Conservation (phyloP, 30 jellyfish, hydroid and myxozoan species). For the Chironex yamaguchii region DNA sequence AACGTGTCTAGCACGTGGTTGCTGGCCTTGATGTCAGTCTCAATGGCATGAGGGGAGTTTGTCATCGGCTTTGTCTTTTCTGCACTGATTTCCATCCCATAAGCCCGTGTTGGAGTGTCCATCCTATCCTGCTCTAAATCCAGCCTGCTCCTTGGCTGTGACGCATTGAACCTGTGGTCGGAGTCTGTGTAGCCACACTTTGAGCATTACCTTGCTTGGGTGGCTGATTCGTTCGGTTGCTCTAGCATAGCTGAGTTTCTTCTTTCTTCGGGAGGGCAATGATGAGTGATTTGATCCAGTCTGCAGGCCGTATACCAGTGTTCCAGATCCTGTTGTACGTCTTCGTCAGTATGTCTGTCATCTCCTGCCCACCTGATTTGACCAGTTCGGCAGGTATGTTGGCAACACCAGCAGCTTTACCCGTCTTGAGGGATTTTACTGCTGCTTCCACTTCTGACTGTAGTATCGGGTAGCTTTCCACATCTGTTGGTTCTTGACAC, state of each 20-base stretch:
- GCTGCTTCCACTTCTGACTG: background rate
- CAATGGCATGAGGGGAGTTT: background rate
- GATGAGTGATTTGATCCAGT: background rate
- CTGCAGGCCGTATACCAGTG: background rate
- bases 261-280: background rate
- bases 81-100: background rate
- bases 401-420: background rate
- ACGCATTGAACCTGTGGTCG: background rate
- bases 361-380: background rate
- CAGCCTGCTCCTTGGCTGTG: background rate
- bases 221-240: background rate
- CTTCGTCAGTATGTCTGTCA: background rate
- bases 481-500: background rate
- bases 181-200: background rate
- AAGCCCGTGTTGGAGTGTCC: no score
- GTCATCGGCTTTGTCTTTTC: background rate
- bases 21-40: background rate
- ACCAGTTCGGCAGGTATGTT: background rate
- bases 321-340: background rate
- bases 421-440: background rate
- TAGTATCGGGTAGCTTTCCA: background rate
- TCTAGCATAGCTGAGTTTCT: background rate
- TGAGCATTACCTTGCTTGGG: background rate
- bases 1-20: background rate
- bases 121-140: background rate